These are phyloP conservation scores for Pomatostomus ruficeps DNA, from an alignment of 2,113 vertebrate genomes.

Conservation along the genomic window DNA sequence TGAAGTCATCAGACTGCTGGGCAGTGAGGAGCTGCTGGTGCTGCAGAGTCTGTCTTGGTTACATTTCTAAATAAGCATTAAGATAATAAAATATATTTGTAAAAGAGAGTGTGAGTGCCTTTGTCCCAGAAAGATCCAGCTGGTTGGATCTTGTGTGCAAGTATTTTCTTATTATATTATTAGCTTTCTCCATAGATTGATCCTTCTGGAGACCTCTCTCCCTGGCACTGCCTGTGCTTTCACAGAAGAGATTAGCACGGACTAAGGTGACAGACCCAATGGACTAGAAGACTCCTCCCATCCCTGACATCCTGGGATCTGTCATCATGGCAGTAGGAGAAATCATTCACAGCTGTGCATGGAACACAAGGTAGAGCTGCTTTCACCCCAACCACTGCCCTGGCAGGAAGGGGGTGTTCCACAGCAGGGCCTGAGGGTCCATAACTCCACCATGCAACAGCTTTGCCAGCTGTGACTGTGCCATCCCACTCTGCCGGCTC, in stretches of 20 bases:
- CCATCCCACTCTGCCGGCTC: background rate
- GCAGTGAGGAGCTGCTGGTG: slow-evolving; percentile 57
- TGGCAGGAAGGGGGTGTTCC: background rate
- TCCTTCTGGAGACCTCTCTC: background rate
- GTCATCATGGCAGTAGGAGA: background rate
- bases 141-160: background rate
- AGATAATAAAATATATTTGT: slow-evolving; percentile 68
- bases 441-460: background rate
- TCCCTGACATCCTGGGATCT: background rate
- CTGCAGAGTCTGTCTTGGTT: slow-evolving; percentile 64
- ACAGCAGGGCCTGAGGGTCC: background rate
- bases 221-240: background rate
- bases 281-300: background rate
- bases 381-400: background rate
- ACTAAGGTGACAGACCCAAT: background rate
- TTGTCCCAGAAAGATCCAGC: background rate
- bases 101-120: slow-evolving; percentile 32
- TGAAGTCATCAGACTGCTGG: slow-evolving; percentile 63
- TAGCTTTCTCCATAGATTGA: background rate
- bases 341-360: background rate
- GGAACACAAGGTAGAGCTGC: background rate
- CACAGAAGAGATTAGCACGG: background rate
- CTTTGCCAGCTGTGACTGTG: background rate
- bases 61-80: slow-evolving; percentile 65
- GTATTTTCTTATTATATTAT: background rate